phyloP scores from a whole-genome alignment of 2,797 vertebrate genomes.

The Poecile montanus region DNA sequence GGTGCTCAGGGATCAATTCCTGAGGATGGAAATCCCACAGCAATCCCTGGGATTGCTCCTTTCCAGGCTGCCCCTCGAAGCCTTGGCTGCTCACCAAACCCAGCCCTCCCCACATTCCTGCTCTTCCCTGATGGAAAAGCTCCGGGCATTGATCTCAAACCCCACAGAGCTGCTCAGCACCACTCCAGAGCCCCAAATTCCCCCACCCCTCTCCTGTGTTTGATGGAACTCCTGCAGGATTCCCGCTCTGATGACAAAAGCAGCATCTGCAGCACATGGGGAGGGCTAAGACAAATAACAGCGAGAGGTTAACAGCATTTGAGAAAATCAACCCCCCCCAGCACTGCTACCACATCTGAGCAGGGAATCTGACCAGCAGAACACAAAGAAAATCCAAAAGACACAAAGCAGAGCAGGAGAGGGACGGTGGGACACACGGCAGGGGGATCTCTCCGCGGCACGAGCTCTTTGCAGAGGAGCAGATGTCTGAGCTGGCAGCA shows the following conservation, averaged over 20 bases:
- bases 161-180: not conserved
- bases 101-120: not conserved
- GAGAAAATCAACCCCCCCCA: not conserved
- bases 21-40: not conserved
- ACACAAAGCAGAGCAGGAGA: not conserved
- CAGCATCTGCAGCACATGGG: not conserved
- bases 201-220: not conserved
- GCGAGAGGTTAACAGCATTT: not conserved
- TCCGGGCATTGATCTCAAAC: not conserved
- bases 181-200: not conserved
- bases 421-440: not conserved
- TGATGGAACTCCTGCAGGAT: not conserved
- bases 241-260: not conserved
- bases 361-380: not conserved
- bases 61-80: not conserved
- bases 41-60: accelerated
- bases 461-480: not conserved
- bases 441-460: not conserved
- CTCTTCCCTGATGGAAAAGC: not conserved
- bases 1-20: not conserved
- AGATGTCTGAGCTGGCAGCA: constrained; percentile 14
- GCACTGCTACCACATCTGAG: not conserved
- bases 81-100: not conserved
- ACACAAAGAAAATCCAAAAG: not conserved
- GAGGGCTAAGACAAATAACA: not conserved